Percentiles rank a stretch among this genome's conserved stretches.
phyloP scores from a whole-genome alignment of 2,113 vertebrate species.

The Gallinago media region DNA sequence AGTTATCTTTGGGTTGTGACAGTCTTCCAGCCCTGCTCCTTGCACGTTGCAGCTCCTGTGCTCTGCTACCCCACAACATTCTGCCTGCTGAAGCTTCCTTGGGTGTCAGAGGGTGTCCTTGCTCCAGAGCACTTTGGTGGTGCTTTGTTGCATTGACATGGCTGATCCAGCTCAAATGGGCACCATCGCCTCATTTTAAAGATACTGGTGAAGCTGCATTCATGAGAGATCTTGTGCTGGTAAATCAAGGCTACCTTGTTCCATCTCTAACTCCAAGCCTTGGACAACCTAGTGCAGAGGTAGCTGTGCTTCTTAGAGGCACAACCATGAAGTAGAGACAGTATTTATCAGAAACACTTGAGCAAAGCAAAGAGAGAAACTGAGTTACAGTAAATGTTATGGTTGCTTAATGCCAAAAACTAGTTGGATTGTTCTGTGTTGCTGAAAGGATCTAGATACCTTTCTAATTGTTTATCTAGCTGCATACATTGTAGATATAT shows the following conservation, averaged over 20 bases:
- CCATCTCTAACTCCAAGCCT: background rate
- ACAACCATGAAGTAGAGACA: background rate
- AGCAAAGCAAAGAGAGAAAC: background rate
- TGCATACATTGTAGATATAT: background rate
- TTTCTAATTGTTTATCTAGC: background rate
- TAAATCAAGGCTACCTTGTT: background rate
- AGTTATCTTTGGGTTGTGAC: background rate
- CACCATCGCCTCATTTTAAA: background rate
- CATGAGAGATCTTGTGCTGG: rapidly evolving
- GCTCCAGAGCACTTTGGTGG: background rate
- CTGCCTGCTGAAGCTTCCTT: background rate
- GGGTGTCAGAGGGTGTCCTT: background rate
- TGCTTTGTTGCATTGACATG: background rate
- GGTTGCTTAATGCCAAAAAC: background rate
- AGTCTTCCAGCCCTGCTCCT: background rate
- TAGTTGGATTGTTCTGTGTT: background rate
- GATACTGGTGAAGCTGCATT: background rate
- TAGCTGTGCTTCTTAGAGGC: background rate
- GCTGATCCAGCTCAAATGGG: background rate
- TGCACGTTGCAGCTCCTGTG: rapidly evolving
- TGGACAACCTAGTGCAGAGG: background rate
- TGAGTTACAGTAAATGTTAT: background rate
- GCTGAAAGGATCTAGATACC: background rate
- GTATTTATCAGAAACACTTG: background rate
- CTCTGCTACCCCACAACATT: rapidly evolving